These are phyloP conservation scores for Chironomus striatipennis DNA, from an alignment of 1,140 invertebrate species.

Conservation along the genomic window DNA sequence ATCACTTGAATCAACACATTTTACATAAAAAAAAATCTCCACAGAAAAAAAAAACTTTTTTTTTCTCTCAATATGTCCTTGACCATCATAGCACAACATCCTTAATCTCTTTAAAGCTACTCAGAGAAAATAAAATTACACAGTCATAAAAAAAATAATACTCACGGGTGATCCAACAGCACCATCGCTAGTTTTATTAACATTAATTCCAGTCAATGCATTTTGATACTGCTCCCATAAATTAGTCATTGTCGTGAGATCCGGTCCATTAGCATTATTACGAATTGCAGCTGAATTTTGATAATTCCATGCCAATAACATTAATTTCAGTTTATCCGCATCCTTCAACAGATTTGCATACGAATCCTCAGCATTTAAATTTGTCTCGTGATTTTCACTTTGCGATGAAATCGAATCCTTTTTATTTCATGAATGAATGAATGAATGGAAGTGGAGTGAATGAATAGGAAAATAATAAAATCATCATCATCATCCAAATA, in stretches of 20 bases:
- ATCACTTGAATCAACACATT: no score
- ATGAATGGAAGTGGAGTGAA: constrained; percentile 31
- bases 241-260: constrained; percentile 52
- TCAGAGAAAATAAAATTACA: no score
- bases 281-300: constrained; percentile 55
- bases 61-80: no score
- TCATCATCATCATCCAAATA: constrained; percentile 25
- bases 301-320: constrained; percentile 77
- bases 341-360: constrained; percentile 55
- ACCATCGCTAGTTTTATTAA: constrained; percentile 31
- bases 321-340: constrained; percentile 73
- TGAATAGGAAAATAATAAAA: constrained; percentile 26
- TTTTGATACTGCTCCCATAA: constrained; percentile 68
- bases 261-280: constrained; percentile 38
- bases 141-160: background rate
- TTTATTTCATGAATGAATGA: background rate
- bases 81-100: no score
- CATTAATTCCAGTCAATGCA: constrained; percentile 36
- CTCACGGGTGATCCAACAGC: constrained; percentile 35
- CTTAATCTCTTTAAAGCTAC: no score
- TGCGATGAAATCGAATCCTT: constrained; percentile 20
- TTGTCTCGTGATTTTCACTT: constrained; percentile 27
- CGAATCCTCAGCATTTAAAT: constrained; percentile 32
- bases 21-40: no score
- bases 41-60: no score